phyloP scores from a whole-genome alignment of 2,888 invertebrate species.

The Sarcophaga rosellei region DNA sequence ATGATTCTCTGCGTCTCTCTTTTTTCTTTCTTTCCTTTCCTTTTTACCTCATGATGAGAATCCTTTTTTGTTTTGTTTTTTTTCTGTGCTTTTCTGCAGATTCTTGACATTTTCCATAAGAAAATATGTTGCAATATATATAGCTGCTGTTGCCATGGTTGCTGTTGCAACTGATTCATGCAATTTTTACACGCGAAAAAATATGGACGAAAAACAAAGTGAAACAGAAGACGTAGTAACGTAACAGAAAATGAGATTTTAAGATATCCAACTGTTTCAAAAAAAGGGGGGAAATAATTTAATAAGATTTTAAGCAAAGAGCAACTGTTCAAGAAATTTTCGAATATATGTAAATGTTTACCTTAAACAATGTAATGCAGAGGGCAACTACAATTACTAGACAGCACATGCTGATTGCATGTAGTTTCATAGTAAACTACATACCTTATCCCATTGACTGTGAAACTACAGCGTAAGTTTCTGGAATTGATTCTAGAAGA shows the following conservation, averaged over 20 bases:
- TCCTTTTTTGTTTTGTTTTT: background rate
- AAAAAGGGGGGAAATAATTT: background rate
- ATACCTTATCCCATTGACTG: too few species aligned
- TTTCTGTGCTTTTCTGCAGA: constrained; percentile 11
- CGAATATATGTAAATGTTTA: too few species aligned
- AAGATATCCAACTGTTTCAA: background rate
- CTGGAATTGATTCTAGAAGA: too few species aligned
- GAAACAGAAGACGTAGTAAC: too few species aligned
- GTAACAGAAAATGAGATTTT: too few species aligned
- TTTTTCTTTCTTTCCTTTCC: background rate
- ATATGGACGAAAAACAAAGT: too few species aligned
- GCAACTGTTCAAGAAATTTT: too few species aligned
- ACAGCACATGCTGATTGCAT: too few species aligned
- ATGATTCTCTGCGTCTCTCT: background rate
- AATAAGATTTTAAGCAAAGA: background rate
- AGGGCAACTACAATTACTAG: too few species aligned
- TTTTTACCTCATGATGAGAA: constrained; percentile 49
- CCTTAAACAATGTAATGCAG: too few species aligned
- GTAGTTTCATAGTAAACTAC: too few species aligned
- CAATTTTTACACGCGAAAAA: background rate
- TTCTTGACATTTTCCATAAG: constrained; percentile 47
- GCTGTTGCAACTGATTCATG: background rate
- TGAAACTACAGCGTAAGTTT: too few species aligned
- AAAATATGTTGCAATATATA: background rate
- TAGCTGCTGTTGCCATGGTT: background rate